These are phyloP conservation scores for Ficedula albicollis DNA, from an alignment of 2,797 vertebrate species.

Conservation along the genomic window DNA sequence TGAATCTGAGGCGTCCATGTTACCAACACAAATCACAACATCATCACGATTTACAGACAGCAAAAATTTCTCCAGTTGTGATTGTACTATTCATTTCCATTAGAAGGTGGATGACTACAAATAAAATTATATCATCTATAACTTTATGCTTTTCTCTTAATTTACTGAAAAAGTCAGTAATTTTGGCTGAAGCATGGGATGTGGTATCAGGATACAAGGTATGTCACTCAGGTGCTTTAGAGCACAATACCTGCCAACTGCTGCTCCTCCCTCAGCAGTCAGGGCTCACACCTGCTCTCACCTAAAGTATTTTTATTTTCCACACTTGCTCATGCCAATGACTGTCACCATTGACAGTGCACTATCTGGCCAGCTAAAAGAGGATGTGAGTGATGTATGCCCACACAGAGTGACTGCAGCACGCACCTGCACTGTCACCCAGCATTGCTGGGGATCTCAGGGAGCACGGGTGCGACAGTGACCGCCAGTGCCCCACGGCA, in stretches of 20 bases:
- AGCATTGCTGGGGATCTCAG: fast-evolving
- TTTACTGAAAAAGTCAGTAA: background rate
- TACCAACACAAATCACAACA: background rate
- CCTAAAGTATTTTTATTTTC: background rate
- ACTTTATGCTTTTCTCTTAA: background rate
- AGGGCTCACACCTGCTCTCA: background rate
- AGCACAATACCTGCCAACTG: background rate
- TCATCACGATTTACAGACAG: background rate
- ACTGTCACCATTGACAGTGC: fast-evolving
- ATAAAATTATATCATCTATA: background rate
- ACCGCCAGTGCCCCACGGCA: background rate
- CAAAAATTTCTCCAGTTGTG: background rate
- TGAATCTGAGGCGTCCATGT: background rate
- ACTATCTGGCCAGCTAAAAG: too few species aligned
- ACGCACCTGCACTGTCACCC: fast-evolving
- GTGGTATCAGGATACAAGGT: fast-evolving
- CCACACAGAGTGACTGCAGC: fast-evolving
- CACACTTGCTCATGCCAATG: fast-evolving
- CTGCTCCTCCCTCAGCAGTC: background rate
- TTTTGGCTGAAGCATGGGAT: background rate
- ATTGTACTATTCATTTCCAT: background rate
- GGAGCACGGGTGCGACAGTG: background rate
- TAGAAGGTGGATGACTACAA: background rate
- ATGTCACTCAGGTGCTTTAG: background rate
- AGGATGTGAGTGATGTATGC: fast-evolving